These are phyloP conservation scores for Ecdyonurus torrentis DNA, from an alignment of 2,888 invertebrate species.

Conservation along the genomic window DNA sequence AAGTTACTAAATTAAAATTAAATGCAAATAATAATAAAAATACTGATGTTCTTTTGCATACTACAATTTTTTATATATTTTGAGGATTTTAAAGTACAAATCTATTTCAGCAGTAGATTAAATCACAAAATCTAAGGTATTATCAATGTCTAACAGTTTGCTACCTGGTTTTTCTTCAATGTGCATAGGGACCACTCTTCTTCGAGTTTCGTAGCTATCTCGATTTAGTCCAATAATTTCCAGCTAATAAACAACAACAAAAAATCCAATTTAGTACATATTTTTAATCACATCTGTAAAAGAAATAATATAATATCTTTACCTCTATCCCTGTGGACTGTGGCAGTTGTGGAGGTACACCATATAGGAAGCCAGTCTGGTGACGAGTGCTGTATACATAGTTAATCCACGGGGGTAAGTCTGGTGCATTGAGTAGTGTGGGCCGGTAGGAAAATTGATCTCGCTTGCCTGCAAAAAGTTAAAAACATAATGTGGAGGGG, in stretches of 20 bases:
- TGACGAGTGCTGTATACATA: slow-evolving; percentile 66
- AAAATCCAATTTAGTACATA: background rate
- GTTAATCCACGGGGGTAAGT: slow-evolving; percentile 71
- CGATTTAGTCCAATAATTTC: slow-evolving; percentile 64
- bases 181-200: slow-evolving; percentile 41
- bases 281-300: background rate
- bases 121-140: no score
- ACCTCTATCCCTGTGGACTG: slow-evolving; percentile 16
- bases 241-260: slow-evolving; percentile 29
- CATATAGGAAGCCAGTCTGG: slow-evolving; percentile 66
- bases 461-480: slow-evolving; percentile 30
- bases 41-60: no score
- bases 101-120: no score
- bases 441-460: slow-evolving; percentile 56
- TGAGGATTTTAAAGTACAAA: no score
- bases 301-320: slow-evolving; percentile 4
- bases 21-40: no score
- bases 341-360: slow-evolving; percentile 50
- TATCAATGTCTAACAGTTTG: no score
- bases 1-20: slow-evolving; percentile 14
- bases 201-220: slow-evolving; percentile 57
- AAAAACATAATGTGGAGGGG: background rate
- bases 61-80: no score
- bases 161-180: slow-evolving; percentile 38
- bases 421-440: slow-evolving; percentile 58